A percentile compares a stretch with the other conserved stretches of the same genome.
Conservation (phyloP, 2,113 vertebrate genomes). For the Brienomyrus brachyistius region DNA sequence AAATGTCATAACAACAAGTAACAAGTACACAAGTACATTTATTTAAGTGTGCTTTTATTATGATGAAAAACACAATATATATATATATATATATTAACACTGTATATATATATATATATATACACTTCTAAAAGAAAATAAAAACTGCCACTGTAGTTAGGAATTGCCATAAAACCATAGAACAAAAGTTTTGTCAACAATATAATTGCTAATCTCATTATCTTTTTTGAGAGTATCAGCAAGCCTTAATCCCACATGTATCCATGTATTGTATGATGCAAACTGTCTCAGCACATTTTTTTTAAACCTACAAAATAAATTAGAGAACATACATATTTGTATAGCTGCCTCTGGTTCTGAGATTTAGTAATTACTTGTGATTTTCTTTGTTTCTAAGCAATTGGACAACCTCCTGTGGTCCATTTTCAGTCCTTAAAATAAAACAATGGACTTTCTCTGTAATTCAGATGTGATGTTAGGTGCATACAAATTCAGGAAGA, state of each 20-base stretch:
- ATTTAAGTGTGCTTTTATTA: conserved; percentile 14
- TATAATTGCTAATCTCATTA: background rate
- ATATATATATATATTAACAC: background rate
- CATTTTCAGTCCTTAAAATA: background rate
- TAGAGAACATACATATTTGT: conserved; percentile 4
- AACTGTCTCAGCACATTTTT: background rate
- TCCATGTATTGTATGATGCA: background rate
- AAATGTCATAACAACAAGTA: background rate
- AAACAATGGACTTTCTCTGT: background rate
- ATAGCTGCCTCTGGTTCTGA: conserved; percentile 16
- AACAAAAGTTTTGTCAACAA: background rate
- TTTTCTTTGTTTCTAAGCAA: background rate
- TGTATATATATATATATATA: background rate
- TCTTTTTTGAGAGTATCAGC: background rate
- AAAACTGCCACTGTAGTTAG: background rate
- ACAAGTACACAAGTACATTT: background rate
- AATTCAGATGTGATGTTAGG: background rate
- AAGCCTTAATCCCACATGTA: background rate
- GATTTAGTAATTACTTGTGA: background rate
- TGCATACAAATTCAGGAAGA: background rate
- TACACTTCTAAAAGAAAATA: background rate
- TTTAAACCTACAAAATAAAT: conserved; percentile 6
- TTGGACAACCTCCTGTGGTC: background rate
- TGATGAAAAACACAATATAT: background rate
- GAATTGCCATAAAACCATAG: conserved; percentile 10